Evolutionary conservation across 2,888 invertebrate genomes (phyloP).

Genomic region (Syritta pipiens): DNA sequence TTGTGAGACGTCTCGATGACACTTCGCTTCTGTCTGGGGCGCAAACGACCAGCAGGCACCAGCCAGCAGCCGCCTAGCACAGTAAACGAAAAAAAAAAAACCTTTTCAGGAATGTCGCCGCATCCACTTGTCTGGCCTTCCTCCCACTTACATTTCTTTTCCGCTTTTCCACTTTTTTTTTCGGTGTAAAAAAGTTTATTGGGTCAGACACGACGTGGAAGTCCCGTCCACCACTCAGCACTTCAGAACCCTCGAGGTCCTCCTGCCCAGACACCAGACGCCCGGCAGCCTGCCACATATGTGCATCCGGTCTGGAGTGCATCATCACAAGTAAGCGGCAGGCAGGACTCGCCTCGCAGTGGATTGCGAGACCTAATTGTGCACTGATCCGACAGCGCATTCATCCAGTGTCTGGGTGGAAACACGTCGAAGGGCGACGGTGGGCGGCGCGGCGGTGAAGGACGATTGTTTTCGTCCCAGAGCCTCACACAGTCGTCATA

Average conservation of each 20-base stretch:
- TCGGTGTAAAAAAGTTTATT: constrained; percentile 55
- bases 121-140: constrained; percentile 14
- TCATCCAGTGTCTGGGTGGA: constrained; percentile 59
- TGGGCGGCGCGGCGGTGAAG: constrained; percentile 6
- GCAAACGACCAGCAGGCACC: too few relatives aligned
- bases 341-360: constrained; percentile 41
- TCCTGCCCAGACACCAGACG: constrained; percentile 23
- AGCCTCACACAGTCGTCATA: constrained; percentile 64
- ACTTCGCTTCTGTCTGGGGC: too few relatives aligned
- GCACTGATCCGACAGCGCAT: constrained; percentile 57
- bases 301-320: constrained; percentile 26
- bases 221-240: constrained; percentile 7
- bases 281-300: constrained; percentile 11
- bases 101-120: too few relatives aligned
- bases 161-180: neutral
- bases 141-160: constrained; percentile 23
- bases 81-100: too few relatives aligned
- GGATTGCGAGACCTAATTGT: constrained; percentile 65
- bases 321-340: constrained; percentile 54
- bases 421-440: constrained; percentile 30
- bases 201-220: constrained; percentile 55
- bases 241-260: constrained; percentile 24
- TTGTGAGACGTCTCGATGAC: too few relatives aligned
- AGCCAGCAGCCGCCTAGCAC: too few relatives aligned
- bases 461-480: constrained; percentile 58